These are phyloP conservation scores for Patella depressa DNA, from an alignment of 2,888 invertebrate species.

Conservation along the genomic window DNA sequence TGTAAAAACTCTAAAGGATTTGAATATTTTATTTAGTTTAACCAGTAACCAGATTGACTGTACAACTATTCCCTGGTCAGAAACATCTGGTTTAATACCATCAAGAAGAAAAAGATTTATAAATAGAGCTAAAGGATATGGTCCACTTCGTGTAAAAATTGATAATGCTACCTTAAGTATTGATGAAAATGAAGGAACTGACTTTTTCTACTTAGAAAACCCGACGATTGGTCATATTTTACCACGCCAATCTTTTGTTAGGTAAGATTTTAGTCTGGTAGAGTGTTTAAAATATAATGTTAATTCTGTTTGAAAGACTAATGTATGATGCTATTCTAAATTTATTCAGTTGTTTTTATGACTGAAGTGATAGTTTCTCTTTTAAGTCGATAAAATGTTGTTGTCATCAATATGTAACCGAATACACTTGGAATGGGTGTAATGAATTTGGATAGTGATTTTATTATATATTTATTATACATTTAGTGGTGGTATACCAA, in stretches of 20 bases:
- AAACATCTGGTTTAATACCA: slow-evolving; percentile 18
- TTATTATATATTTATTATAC: not conserved
- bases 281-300: not conserved
- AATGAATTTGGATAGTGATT: too few relatives aligned
- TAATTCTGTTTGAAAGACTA: too few relatives aligned
- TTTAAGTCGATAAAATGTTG: too few relatives aligned
- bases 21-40: slow-evolving; percentile 26
- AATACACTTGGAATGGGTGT: too few relatives aligned
- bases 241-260: slow-evolving; percentile 26
- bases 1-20: too few relatives aligned
- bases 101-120: slow-evolving; percentile 9
- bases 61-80: slow-evolving; percentile 27
- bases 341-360: too few relatives aligned
- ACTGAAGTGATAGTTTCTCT: too few relatives aligned
- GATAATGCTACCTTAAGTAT: slow-evolving; percentile 35
- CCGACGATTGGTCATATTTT: slow-evolving; percentile 34
- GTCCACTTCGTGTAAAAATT: slow-evolving; percentile 36
- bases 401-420: too few relatives aligned
- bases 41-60: slow-evolving; percentile 38
- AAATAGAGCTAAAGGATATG: slow-evolving; percentile 21
- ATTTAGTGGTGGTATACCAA: slow-evolving; percentile 64
- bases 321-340: too few relatives aligned
- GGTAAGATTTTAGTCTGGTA: slow-evolving; percentile 19
- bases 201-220: slow-evolving; percentile 51
- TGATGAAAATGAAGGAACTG: slow-evolving; percentile 24